A percentile compares a stretch with the other conserved stretches of the same genome.
phyloP scores from a whole-genome alignment of 2,888 invertebrate species.

The Sesamia inferens region DNA sequence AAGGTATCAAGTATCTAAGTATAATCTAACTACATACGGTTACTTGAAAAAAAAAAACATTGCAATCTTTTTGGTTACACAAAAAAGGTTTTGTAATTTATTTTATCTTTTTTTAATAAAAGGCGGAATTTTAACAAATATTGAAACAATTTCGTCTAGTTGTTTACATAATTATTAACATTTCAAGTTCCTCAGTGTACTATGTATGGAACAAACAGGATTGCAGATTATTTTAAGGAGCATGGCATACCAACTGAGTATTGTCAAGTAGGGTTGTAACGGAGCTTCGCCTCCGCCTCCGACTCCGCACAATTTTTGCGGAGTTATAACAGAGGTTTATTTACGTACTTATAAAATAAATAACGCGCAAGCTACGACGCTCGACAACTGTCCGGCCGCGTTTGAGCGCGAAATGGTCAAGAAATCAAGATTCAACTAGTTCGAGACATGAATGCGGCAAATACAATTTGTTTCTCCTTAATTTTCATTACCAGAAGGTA shows the following conservation, averaged over 20 bases:
- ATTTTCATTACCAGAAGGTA: too few relatives aligned
- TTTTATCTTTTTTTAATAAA: not conserved
- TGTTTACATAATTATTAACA: not conserved
- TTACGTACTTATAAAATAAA: too few relatives aligned
- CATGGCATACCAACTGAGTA: not conserved
- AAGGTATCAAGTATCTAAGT: constrained; percentile 27
- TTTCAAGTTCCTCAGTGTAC: not conserved
- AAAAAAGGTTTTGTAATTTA: not conserved
- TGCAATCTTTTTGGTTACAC: not conserved
- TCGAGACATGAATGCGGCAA: too few relatives aligned
- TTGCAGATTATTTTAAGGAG: not conserved
- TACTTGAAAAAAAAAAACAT: constrained; percentile 45
- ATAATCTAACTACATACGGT: constrained; percentile 40
- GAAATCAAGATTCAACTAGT: too few relatives aligned
- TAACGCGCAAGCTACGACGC: too few relatives aligned
- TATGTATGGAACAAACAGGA: not conserved
- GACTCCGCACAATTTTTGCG: too few relatives aligned
- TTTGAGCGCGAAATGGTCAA: too few relatives aligned
- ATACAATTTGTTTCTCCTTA: too few relatives aligned
- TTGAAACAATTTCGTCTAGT: not conserved
- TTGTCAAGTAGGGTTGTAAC: too few relatives aligned
- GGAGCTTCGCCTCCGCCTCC: too few relatives aligned
- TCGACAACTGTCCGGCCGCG: too few relatives aligned
- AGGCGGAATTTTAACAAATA: not conserved
- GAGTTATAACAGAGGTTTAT: too few relatives aligned